phyloP scores from a whole-genome alignment of 2,797 vertebrate genomes.

The Notolabrus celidotus region DNA sequence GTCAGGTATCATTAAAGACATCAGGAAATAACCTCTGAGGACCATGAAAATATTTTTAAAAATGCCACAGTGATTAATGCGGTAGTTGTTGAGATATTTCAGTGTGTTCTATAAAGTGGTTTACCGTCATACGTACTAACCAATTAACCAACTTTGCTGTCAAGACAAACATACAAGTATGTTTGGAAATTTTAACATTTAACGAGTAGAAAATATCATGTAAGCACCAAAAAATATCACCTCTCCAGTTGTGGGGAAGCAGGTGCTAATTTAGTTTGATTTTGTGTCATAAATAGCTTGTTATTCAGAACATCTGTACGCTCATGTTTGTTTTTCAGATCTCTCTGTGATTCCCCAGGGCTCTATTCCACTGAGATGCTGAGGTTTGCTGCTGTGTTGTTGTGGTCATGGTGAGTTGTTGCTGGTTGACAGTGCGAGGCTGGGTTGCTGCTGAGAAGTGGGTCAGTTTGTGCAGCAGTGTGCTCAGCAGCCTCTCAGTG shows the following conservation, averaged over 20 bases:
- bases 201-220: background rate
- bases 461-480: conserved; percentile 71
- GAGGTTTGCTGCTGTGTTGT: conserved; percentile 59
- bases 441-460: conserved; percentile 67
- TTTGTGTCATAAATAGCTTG: conserved; percentile 20
- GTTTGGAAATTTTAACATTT: background rate
- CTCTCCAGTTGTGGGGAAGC: background rate
- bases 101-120: too few species aligned
- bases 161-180: background rate
- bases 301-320: conserved; percentile 49
- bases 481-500: conserved; percentile 54
- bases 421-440: conserved; percentile 64
- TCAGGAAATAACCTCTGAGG: too few species aligned
- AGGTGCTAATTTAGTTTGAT: conserved; percentile 22
- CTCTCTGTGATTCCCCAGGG: conserved; percentile 50
- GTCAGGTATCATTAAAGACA: too few species aligned
- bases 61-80: too few species aligned
- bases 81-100: too few species aligned
- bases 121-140: too few species aligned
- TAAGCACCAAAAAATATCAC: background rate
- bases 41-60: too few species aligned
- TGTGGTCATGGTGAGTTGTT: conserved; percentile 69
- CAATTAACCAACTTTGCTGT: too few species aligned
- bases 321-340: conserved; percentile 50
- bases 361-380: conserved; percentile 37